These are phyloP conservation scores for Epiblema foenella DNA, from an alignment of 2,888 invertebrate species.

Conservation along the genomic window DNA sequence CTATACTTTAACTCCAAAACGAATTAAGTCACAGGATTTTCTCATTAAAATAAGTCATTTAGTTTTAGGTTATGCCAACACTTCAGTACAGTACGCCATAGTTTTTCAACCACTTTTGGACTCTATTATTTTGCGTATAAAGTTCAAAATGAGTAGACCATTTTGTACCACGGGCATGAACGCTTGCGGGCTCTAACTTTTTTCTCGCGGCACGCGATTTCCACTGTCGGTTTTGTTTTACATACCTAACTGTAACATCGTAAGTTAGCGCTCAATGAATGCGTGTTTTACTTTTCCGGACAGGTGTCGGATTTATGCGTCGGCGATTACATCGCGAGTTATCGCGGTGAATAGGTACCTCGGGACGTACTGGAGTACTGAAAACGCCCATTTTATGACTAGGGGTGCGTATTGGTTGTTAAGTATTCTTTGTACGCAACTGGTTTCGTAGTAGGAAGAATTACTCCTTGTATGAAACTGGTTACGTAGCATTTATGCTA, in stretches of 20 bases:
- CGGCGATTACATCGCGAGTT: conserved; percentile 62
- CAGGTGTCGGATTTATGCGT: conserved; percentile 76
- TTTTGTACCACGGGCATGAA: neutral
- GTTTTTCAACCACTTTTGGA: too few relatives aligned
- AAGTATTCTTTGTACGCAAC: too few relatives aligned
- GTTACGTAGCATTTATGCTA: too few relatives aligned
- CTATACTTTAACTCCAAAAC: conserved; percentile 52
- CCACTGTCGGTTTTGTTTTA: conserved; percentile 13
- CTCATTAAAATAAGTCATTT: conserved; percentile 17
- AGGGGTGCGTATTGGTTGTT: neutral
- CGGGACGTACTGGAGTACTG: conserved; percentile 7
- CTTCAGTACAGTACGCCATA: too few relatives aligned
- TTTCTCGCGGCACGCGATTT: conserved; percentile 7
- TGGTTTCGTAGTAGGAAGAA: too few relatives aligned
- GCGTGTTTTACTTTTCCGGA: conserved; percentile 48
- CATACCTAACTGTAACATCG: neutral
- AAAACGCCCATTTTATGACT: conserved; percentile 18
- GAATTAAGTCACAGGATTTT: neutral
- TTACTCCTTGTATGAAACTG: too few relatives aligned
- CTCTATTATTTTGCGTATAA: too few relatives aligned
- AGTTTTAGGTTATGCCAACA: neutral
- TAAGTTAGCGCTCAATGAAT: conserved; percentile 30
- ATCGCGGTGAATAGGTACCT: conserved; percentile 6
- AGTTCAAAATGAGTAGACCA: too few relatives aligned
- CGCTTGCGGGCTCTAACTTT: neutral